Base-by-base conservation (phyloP, 2,888 invertebrate genomes). In the Dorcus hopei region DNA sequence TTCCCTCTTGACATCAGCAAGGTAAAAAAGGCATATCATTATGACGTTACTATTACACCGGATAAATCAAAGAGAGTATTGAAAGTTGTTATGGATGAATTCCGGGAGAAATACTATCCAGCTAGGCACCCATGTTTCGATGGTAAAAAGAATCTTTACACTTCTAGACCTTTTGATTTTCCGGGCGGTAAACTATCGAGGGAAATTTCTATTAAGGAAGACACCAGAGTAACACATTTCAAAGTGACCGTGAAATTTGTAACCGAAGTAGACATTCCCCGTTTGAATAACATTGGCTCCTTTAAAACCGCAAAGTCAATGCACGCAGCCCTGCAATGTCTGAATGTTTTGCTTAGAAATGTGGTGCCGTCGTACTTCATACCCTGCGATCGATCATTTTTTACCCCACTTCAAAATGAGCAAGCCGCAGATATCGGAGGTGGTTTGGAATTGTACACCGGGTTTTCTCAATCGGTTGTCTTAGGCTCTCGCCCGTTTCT, bases 381-480 rank as follows among this genome's bases (percentile, higher is more conserved):
- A 3, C 82, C 88, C 75, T 88, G 89, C 41, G 93, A 93, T 0
- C 83, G 93, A 9, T 93, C 93, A 9, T 93, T 90, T 74, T 97
- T 91, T 78, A 85, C 85, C 33, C 79, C 67, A 66, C 1, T 66
- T 4, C 8, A 45, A 9, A 6, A 26, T 4, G 48, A 47, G 8
- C 42, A 23, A 38, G 83, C 82, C 47, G 79, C 82, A 63, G 81
- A 82, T 71, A 80, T 98, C 8, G 87, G 89, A 0, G 88, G 87
- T 50, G 95, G 96, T 0, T 81, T 93, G 69, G 93, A 96, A 75
- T 87, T 97, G 72, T 96, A 96, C 90, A 87, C 91, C 59, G 98
- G 98, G 4, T 86, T 95, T 72, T 98, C 93, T 80, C 96, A 97
- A 77, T 91, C 93, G 7, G 93, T 95, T 0, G 86, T 95, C 62